These are phyloP conservation scores for Zaprionus camerounensis DNA, from an alignment of 1,140 invertebrate species.

Conservation along the genomic window DNA sequence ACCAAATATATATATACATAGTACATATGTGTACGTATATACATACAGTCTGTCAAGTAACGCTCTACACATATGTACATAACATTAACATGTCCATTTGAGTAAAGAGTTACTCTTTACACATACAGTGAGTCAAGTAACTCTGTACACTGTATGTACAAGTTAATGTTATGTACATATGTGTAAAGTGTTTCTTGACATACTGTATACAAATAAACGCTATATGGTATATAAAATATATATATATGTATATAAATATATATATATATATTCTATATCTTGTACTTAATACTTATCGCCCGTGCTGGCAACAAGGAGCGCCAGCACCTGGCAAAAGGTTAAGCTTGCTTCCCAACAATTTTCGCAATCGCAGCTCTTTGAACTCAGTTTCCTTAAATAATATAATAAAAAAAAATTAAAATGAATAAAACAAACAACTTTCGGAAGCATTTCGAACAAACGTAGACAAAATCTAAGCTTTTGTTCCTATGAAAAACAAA, in stretches of 20 bases:
- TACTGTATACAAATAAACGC: slow-evolving; percentile 27
- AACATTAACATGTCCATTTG: too few relatives aligned
- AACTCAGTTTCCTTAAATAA: slow-evolving; percentile 75
- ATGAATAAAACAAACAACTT: slow-evolving; percentile 23
- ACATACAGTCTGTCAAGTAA: neutral
- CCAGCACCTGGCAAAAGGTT: slow-evolving; percentile 51
- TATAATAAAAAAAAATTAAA: slow-evolving; percentile 27
- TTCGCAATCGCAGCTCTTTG: slow-evolving; percentile 69
- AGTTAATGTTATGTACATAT: too few relatives aligned
- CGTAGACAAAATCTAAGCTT: slow-evolving; percentile 62
- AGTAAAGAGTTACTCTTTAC: too few relatives aligned
- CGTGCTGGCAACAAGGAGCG: slow-evolving; percentile 74
- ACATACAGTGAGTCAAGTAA: too few relatives aligned
- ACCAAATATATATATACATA: slow-evolving; percentile 48
- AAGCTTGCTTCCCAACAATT: slow-evolving; percentile 64
- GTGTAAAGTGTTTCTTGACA: too few relatives aligned
- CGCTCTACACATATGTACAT: too few relatives aligned
- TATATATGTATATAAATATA: slow-evolving; percentile 27
- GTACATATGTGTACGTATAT: slow-evolving; percentile 46
- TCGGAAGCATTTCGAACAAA: slow-evolving; percentile 47
- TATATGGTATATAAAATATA: slow-evolving; percentile 40
- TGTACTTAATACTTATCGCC: slow-evolving; percentile 50
- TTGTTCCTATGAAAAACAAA: slow-evolving; percentile 66
- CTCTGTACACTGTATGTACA: too few relatives aligned
- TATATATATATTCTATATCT: slow-evolving; percentile 38